A percentile compares a stretch with the other conserved stretches of the same genome.
Evolutionary conservation across 2,797 vertebrate genomes (phyloP).

Genomic region (Scarus forsteni): DNA sequence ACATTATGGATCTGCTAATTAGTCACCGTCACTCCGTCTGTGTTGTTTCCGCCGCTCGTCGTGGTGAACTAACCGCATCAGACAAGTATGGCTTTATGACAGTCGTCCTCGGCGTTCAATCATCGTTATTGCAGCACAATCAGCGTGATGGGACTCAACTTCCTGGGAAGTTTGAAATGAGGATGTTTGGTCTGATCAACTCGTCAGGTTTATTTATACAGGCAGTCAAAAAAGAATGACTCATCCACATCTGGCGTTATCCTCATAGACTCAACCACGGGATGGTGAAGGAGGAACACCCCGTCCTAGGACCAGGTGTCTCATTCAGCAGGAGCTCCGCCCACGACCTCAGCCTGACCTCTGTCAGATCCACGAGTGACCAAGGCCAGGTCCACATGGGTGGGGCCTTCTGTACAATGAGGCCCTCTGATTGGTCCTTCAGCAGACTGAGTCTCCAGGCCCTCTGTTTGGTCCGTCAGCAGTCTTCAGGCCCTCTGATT

Average conservation of each 20-base stretch:
- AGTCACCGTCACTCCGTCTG: slow-evolving; percentile 79
- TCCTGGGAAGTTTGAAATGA: slow-evolving; percentile 55
- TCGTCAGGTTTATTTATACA: slow-evolving; percentile 31
- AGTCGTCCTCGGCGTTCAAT: slow-evolving; percentile 81
- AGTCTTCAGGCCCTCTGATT: too few relatives aligned
- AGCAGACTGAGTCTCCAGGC: too few relatives aligned
- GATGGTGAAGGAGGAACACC: too few relatives aligned
- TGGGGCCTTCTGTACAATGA: too few relatives aligned
- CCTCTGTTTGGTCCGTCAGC: too few relatives aligned
- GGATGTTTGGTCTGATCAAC: slow-evolving; percentile 29
- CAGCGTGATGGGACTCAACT: slow-evolving; percentile 55
- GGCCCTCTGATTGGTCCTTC: too few relatives aligned
- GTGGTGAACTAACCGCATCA: slow-evolving; percentile 82
- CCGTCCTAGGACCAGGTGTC: too few relatives aligned
- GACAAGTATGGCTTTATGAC: slow-evolving; percentile 83
- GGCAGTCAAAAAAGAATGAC: slow-evolving; percentile 11
- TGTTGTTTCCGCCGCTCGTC: slow-evolving; percentile 79
- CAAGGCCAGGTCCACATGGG: too few relatives aligned
- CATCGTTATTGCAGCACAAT: slow-evolving; percentile 74
- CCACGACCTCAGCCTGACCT: too few relatives aligned
- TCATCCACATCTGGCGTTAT: slow-evolving; percentile 12
- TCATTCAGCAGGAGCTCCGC: too few relatives aligned
- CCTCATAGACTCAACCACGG: too few relatives aligned
- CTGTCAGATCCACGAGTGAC: too few relatives aligned
- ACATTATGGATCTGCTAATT: slow-evolving; percentile 87